Base-by-base conservation (phyloP, 2,888 invertebrate genomes). In the Hirtodrosophila alboralis region DNA sequence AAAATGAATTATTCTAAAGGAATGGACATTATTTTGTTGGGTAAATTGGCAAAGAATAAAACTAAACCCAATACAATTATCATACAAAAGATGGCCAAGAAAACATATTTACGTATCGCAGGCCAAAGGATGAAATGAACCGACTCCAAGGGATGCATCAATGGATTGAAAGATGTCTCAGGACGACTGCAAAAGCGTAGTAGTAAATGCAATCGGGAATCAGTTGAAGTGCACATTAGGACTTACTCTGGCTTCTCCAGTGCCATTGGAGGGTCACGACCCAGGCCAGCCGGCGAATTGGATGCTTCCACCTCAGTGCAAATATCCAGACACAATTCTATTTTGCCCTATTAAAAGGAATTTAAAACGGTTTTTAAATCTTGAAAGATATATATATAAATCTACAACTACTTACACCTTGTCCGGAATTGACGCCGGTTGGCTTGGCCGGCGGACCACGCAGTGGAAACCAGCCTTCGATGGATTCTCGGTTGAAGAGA, bases 391-490 rank as follows among this genome's bases (percentile, higher is more conserved):
- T 0, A 8, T 9, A 4, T 59, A 66, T 47, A n/a, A n/a, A n/a
- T n/a, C n/a, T n/a, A n/a, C n/a, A n/a, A n/a, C n/a, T 14, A 43
- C 52, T 30, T 31, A 74, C 81, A 3, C 18, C 28, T 3, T 47
- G 30, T 0, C 26, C 4, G 6, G 16, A 33, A 3, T 21, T 8
- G n/a, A 2, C 4, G 1, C 4, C n/a, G n/a, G n/a, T n/a, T n/a
- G n/a, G n/a, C n/a, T n/a, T n/a, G n/a, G n/a, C n/a, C 0, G 41
- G 18, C 1, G 18, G 5, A n/a, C 70, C 71, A 1, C 68, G 52
- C 16, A 89, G 57, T 0, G 95, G 94, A 94, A 95, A 95, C 95
- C 95, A 95, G 0, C 93, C 94, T 58, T 91, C 92, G 3, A 93
- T 90, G 9, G 91, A 89, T 72, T 91, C 91, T 0, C 91, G 84